Conservation (phyloP, 2,888 invertebrate species). For the Merodon equestris region DNA sequence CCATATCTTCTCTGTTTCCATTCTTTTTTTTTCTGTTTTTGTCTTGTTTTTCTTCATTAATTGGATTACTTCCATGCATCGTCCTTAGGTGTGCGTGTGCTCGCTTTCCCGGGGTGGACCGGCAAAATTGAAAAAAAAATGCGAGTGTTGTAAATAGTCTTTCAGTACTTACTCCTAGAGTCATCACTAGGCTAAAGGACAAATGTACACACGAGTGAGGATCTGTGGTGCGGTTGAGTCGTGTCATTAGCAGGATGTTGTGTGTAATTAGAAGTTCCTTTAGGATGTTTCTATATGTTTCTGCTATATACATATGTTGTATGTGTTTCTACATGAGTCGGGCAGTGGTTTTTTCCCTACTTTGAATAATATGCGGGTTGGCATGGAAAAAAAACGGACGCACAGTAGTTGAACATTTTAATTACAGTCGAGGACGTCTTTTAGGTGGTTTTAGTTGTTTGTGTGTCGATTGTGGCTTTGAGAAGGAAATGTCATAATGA, state of each 20-base stretch:
- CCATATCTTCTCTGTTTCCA: background rate
- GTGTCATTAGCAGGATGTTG: slow-evolving; percentile 44
- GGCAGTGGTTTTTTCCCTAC: slow-evolving; percentile 3
- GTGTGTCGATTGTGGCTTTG: background rate
- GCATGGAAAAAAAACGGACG: slow-evolving; percentile 5
- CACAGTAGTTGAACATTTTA: slow-evolving; percentile 37
- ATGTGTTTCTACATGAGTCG: background rate
- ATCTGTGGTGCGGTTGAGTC: slow-evolving; percentile 26
- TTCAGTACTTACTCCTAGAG: too few relatives aligned
- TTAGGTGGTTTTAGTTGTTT: background rate
- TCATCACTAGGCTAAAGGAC: too few relatives aligned
- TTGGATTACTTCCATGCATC: slow-evolving; percentile 64
- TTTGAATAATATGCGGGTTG: slow-evolving; percentile 19
- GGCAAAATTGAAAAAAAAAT: slow-evolving; percentile 54
- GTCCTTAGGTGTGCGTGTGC: slow-evolving; percentile 28
- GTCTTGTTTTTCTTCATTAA: slow-evolving; percentile 53
- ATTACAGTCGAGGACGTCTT: slow-evolving; percentile 26
- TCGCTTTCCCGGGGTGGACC: slow-evolving; percentile 1
- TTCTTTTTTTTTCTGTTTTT: slow-evolving; percentile 30
- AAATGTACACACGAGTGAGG: slow-evolving; percentile 7
- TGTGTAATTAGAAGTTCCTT: slow-evolving; percentile 47
- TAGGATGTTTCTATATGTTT: slow-evolving; percentile 6
- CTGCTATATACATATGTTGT: too few relatives aligned
- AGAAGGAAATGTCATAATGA: slow-evolving; percentile 2
- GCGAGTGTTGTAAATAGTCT: slow-evolving; percentile 19